Evolutionary conservation across 1,140 invertebrate genomes (phyloP).

Genomic region (Onthophagus taurus): DNA sequence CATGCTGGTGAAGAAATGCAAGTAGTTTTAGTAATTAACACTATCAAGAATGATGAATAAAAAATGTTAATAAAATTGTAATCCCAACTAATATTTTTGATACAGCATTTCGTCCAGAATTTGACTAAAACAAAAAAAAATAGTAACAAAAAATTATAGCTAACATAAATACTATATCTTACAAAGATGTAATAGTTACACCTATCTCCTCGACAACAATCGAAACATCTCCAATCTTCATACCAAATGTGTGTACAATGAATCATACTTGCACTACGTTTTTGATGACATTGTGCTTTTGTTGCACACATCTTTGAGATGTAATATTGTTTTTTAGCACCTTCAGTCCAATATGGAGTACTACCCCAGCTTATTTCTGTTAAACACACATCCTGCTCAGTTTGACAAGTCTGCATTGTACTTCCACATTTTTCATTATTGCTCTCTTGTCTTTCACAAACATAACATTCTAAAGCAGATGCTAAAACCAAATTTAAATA

Average conservation of each 20-base stretch:
- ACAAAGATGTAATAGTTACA: slow-evolving; percentile 97
- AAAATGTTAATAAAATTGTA: no score
- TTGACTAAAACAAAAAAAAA: no score
- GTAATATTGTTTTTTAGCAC: slow-evolving; percentile 88
- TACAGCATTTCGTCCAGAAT: no score
- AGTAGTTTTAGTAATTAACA: no score
- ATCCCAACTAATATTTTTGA: no score
- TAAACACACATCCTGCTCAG: slow-evolving; percentile 77
- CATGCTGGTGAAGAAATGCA: no score
- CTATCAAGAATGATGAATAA: no score
- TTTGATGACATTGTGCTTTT: slow-evolving; percentile 64
- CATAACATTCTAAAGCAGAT: slow-evolving; percentile 82
- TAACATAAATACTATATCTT: slow-evolving; percentile 49
- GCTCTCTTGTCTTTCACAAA: slow-evolving; percentile 84
- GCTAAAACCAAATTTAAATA: slow-evolving; percentile 43
- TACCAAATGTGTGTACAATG: slow-evolving; percentile 94
- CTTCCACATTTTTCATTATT: slow-evolving; percentile 90
- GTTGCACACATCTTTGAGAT: slow-evolving; percentile 86
- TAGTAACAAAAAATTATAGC: no score
- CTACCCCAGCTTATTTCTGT: slow-evolving; percentile 88
- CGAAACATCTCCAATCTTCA: slow-evolving; percentile 93
- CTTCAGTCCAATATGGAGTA: slow-evolving; percentile 88
- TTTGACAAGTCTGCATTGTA: slow-evolving; percentile 83
- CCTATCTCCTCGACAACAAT: slow-evolving; percentile 92
- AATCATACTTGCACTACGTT: slow-evolving; percentile 56